Evolutionary conservation across 2,888 invertebrate genomes (phyloP).

Genomic region (Lasioglossum leucozonium): DNA sequence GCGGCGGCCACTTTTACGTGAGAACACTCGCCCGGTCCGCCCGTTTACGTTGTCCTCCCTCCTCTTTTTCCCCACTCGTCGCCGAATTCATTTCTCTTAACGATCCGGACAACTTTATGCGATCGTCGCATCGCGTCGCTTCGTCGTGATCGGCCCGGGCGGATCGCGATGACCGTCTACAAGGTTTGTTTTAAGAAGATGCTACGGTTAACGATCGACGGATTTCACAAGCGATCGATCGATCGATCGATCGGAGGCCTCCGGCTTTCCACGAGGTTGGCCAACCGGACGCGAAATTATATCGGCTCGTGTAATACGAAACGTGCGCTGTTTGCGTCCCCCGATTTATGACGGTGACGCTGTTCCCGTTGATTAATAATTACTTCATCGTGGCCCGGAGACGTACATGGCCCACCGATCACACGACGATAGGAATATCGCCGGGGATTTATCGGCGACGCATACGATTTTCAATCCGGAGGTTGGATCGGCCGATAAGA

Average conservation of each 20-base stretch:
- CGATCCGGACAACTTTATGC: conserved; percentile 28
- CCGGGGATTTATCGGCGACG: neutral
- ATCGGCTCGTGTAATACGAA: neutral
- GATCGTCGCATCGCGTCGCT: neutral
- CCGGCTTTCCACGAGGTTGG: conserved; percentile 4
- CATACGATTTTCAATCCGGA: neutral
- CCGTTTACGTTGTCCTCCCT: neutral
- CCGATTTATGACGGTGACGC: neutral
- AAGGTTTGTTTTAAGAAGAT: conserved; percentile 3
- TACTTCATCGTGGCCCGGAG: neutral
- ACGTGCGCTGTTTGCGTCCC: neutral
- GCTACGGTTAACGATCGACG: conserved; percentile 1
- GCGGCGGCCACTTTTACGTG: conserved; percentile 39
- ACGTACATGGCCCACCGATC: neutral
- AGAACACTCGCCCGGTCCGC: conserved; percentile 8
- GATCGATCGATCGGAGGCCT: neutral
- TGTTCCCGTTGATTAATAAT: conserved; percentile 13
- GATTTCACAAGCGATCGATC: neutral
- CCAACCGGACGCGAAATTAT: conserved; percentile 12
- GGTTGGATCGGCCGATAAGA: neutral
- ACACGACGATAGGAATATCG: neutral
- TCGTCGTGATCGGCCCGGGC: neutral
- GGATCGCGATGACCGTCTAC: neutral
- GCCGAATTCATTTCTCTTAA: neutral
- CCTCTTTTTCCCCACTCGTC: neutral